phyloP scores from a whole-genome alignment of 1,140 invertebrate genomes.

The Drosophila tani region DNA sequence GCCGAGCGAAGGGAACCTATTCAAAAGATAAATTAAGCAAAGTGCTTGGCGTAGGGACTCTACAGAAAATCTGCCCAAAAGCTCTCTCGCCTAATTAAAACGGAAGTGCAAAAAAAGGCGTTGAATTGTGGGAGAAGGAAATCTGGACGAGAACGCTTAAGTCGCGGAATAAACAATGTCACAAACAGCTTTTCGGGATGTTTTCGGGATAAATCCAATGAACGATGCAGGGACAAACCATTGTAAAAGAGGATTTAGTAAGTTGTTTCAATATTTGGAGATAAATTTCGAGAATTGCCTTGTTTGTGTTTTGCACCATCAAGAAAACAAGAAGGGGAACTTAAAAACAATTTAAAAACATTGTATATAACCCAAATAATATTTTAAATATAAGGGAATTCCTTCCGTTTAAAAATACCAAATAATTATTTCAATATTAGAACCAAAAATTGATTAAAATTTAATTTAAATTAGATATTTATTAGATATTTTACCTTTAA shows the following conservation, averaged over 20 bases:
- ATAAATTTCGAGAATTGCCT: too few species aligned
- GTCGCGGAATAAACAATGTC: slow-evolving; percentile 26
- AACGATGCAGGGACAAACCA: neutral
- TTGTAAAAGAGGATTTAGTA: neutral
- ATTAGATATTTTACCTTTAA: too few species aligned
- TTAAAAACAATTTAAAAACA: too few species aligned
- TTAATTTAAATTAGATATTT: too few species aligned
- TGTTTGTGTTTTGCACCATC: too few species aligned
- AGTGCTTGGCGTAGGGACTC: slow-evolving; percentile 34
- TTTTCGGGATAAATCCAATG: slow-evolving; percentile 8
- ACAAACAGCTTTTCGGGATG: slow-evolving; percentile 20
- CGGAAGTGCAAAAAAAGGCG: slow-evolving; percentile 24
- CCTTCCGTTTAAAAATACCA: neutral
- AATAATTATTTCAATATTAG: too few species aligned
- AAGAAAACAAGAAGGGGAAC: too few species aligned
- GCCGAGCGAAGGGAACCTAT: slow-evolving; percentile 14
- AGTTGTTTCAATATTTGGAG: neutral
- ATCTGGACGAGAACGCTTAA: slow-evolving; percentile 4
- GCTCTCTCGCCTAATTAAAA: slow-evolving; percentile 72
- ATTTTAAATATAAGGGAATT: too few species aligned
- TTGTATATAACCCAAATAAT: too few species aligned
- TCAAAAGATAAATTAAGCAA: slow-evolving; percentile 57
- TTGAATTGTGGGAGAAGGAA: slow-evolving; percentile 7
- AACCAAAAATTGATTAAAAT: too few species aligned
- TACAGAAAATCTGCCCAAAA: slow-evolving; percentile 37